A percentile compares a stretch with the other conserved stretches of the same genome.
Evolutionary conservation across 2,797 vertebrate genomes (phyloP).

Genomic region (Peromyscus eremicus): DNA sequence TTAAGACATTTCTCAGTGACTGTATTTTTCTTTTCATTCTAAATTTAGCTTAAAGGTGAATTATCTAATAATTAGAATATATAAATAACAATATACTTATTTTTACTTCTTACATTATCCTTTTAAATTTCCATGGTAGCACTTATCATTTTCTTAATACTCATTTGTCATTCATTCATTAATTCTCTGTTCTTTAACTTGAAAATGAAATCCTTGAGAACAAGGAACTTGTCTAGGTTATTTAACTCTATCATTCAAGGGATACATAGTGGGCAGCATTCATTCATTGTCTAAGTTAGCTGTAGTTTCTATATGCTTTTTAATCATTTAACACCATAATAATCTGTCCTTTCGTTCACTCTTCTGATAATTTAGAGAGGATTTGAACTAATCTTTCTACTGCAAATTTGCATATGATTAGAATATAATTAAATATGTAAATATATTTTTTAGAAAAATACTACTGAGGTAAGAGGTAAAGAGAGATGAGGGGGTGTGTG

Average conservation of each 20-base stretch:
- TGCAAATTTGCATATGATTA: not conserved
- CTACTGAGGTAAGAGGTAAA: not conserved
- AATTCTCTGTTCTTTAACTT: not conserved
- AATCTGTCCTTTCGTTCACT: not conserved
- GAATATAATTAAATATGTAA: not conserved
- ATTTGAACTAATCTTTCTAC: not conserved
- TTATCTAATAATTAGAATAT: not conserved
- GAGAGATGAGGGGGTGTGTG: not conserved
- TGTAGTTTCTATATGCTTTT: not conserved
- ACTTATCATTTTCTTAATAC: not conserved
- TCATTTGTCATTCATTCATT: not conserved
- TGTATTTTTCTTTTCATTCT: not conserved
- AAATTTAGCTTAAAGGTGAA: not conserved
- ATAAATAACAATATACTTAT: not conserved
- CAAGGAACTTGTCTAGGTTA: not conserved
- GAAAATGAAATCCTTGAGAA: not conserved
- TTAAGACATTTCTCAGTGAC: not conserved
- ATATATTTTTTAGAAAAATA: conserved; percentile 11
- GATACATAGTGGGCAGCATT: not conserved
- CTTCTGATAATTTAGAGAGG: not conserved
- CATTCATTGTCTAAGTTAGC: not conserved
- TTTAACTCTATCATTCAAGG: not conserved
- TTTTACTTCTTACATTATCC: not conserved
- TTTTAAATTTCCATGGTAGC: not conserved
- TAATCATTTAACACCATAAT: not conserved